A percentile compares a stretch with the other conserved stretches of the same genome.
Conservation (phyloP, 23 tunicate genomes). For the Styela plicata region DNA sequence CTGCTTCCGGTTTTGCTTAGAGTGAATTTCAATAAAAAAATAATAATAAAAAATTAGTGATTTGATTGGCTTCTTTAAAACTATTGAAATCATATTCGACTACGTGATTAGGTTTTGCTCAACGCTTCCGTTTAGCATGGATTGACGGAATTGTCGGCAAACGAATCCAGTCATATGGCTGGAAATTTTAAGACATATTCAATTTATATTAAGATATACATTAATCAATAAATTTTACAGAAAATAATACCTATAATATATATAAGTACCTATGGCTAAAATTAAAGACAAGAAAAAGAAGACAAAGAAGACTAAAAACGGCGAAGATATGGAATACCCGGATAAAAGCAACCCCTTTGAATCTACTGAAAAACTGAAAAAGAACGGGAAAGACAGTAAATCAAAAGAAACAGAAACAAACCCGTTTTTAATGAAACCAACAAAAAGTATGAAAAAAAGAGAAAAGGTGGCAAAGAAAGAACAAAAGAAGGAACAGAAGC, state of each 20-base stretch:
- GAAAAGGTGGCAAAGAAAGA: background rate
- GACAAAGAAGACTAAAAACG: background rate
- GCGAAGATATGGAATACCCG: background rate
- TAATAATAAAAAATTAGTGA: too few relatives aligned
- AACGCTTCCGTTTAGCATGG: too few relatives aligned
- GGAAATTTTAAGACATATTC: too few relatives aligned
- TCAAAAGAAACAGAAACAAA: background rate
- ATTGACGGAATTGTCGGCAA: too few relatives aligned
- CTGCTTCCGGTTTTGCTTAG: too few relatives aligned
- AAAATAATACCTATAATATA: too few relatives aligned
- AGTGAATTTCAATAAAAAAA: too few relatives aligned
- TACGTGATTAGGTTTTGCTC: too few relatives aligned
- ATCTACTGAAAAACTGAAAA: background rate
- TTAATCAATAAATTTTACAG: too few relatives aligned
- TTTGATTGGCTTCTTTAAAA: too few relatives aligned
- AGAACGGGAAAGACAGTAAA: background rate
- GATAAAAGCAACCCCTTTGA: slow-evolving; percentile 1
- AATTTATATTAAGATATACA: background rate
- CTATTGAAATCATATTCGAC: too few relatives aligned
- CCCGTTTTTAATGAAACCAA: background rate
- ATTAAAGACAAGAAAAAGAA: background rate
- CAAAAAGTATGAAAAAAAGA: slow-evolving; percentile 9
- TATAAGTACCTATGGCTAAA: background rate
- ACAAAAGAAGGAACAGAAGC: slow-evolving; percentile 8
- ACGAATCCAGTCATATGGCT: too few relatives aligned